These are phyloP conservation scores for Archivesica marissinica DNA, from an alignment of 1,140 invertebrate genomes.

Conservation along the genomic window DNA sequence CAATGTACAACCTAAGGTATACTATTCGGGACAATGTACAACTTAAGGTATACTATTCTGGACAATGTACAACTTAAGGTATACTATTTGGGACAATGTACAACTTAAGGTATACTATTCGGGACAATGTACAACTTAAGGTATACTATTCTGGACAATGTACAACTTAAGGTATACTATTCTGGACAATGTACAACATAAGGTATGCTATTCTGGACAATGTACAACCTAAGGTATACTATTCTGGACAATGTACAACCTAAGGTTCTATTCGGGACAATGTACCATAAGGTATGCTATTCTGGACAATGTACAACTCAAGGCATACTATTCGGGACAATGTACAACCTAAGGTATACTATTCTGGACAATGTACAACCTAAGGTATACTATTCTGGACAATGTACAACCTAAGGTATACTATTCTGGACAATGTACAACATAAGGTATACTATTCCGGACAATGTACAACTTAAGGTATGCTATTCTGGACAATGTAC, in stretches of 20 bases:
- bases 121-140: too few relatives aligned
- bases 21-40: background rate
- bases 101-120: background rate
- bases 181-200: too few relatives aligned
- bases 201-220: too few relatives aligned
- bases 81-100: background rate
- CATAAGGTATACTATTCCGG: background rate
- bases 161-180: background rate
- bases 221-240: background rate
- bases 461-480: background rate
- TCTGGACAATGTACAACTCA: background rate
- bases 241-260: background rate
- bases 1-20: background rate
- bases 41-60: background rate
- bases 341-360: background rate
- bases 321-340: background rate
- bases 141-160: background rate
- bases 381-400: too few relatives aligned
- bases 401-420: background rate
- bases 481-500: background rate
- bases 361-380: background rate
- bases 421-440: background rate
- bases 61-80: background rate
- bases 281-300: background rate
- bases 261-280: background rate